Evolutionary conservation across 2,888 invertebrate species (phyloP).

Genomic region (Ethmia dodecea): DNA sequence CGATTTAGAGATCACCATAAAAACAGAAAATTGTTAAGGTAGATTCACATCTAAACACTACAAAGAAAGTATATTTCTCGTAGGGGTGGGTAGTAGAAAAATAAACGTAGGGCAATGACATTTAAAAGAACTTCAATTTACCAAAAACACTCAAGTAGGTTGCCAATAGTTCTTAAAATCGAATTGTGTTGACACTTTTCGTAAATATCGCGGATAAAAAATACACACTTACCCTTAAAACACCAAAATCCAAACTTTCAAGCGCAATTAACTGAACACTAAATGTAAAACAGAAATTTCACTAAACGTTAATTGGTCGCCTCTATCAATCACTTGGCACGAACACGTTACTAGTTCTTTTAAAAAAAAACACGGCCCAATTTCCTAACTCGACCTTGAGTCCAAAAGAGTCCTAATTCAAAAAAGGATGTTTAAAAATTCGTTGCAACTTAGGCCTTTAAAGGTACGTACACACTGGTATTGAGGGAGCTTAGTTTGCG

Average conservation of each 20-base stretch:
- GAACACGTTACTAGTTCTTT: slow-evolving; percentile 51
- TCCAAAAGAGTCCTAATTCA: background rate
- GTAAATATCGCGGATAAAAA: no score
- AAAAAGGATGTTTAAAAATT: slow-evolving; percentile 2
- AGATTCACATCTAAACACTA: no score
- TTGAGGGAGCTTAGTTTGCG: slow-evolving; percentile 20
- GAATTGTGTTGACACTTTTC: no score
- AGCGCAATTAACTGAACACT: slow-evolving; percentile 35
- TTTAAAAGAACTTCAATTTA: no score
- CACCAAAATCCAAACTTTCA: slow-evolving; percentile 60
- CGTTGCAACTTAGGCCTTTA: slow-evolving; percentile 31
- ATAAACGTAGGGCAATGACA: no score
- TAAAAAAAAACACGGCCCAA: slow-evolving; percentile 40
- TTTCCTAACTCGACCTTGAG: slow-evolving; percentile 33
- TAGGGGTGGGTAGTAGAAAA: no score
- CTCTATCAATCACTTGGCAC: slow-evolving; percentile 55
- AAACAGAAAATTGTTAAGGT: no score
- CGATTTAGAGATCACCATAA: no score
- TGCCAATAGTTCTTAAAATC: no score
- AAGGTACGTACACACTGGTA: slow-evolving; percentile 22
- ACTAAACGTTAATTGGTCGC: slow-evolving; percentile 38
- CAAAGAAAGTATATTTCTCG: no score
- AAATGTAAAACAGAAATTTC: slow-evolving; percentile 39
- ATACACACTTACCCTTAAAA: slow-evolving; percentile 51
- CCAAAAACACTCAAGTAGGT: no score